Percentiles rank a stretch among this genome's conserved stretches.
Evolutionary conservation across 2,113 vertebrate species (phyloP).

Genomic region (Eclectus roratus): DNA sequence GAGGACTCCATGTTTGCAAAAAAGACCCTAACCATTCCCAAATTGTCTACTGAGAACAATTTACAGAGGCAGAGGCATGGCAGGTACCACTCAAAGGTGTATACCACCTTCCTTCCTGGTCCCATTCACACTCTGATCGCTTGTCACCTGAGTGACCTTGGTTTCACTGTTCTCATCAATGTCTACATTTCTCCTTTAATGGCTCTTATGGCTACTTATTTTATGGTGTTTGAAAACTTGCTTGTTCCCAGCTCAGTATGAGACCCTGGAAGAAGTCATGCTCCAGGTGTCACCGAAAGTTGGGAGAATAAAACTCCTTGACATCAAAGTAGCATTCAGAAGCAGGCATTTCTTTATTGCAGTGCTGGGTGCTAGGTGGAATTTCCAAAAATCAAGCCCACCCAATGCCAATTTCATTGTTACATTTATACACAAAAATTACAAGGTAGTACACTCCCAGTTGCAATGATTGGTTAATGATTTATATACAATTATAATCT

Average conservation of each 20-base stretch:
- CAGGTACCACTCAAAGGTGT: fast-evolving
- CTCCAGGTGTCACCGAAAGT: neutral
- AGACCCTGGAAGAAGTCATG: neutral
- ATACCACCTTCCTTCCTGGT: neutral
- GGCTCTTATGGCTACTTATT: neutral
- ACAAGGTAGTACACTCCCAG: neutral
- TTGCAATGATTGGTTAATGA: neutral
- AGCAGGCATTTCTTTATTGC: neutral
- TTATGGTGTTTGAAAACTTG: neutral
- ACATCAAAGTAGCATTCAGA: neutral
- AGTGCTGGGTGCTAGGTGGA: neutral
- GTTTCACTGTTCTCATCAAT: neutral
- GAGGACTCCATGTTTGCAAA: neutral
- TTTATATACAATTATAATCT: neutral
- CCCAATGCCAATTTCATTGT: neutral
- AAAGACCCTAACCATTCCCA: neutral
- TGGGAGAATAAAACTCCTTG: neutral
- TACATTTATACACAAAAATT: neutral
- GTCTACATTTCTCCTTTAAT: neutral
- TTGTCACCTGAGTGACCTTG: too few species aligned
- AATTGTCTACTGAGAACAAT: neutral
- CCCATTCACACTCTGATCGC: neutral
- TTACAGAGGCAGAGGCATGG: neutral
- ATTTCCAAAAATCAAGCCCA: neutral
- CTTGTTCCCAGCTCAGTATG: fast-evolving